These are phyloP conservation scores for Gallinago stenura DNA, from an alignment of 2,797 vertebrate genomes.

Conservation along the genomic window DNA sequence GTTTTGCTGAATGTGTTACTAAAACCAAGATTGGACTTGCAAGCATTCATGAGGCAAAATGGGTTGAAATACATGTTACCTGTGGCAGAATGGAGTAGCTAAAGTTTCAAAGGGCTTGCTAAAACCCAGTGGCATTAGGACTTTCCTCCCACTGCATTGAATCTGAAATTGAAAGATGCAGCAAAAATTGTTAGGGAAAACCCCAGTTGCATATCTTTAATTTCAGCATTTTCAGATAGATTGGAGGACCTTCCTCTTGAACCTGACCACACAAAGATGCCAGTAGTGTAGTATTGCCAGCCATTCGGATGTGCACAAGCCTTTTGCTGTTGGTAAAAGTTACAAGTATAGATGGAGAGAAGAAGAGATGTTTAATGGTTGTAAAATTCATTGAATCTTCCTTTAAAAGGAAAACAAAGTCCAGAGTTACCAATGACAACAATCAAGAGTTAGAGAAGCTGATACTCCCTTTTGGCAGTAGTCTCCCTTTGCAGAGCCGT, in stretches of 20 bases:
- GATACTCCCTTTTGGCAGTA: constrained; percentile 48
- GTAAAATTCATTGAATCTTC: constrained; percentile 50
- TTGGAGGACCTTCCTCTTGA: not conserved
- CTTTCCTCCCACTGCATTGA: not conserved
- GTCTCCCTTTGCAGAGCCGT: not conserved
- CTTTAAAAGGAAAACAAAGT: constrained; percentile 55
- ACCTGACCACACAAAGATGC: not conserved
- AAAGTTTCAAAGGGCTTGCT: not conserved
- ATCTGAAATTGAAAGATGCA: not conserved
- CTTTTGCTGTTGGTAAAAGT: constrained; percentile 19
- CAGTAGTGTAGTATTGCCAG: not conserved
- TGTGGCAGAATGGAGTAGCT: not conserved
- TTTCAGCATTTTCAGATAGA: not conserved
- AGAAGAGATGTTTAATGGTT: constrained; percentile 53
- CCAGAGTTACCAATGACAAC: constrained; percentile 7
- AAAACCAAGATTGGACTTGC: not conserved
- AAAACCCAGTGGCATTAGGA: not conserved
- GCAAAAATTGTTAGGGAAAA: constrained; percentile 2
- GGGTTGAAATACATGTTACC: not conserved
- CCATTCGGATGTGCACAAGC: not conserved
- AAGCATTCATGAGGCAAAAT: constrained; percentile 6
- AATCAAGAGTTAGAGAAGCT: constrained; percentile 29
- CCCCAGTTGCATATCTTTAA: not conserved
- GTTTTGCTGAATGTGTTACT: constrained; percentile 14
- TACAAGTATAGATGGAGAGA: constrained; percentile 26